Percentiles rank a stretch among this genome's conserved stretches.
phyloP scores from a whole-genome alignment of 2,113 vertebrate species.

The Pagrus major region DNA sequence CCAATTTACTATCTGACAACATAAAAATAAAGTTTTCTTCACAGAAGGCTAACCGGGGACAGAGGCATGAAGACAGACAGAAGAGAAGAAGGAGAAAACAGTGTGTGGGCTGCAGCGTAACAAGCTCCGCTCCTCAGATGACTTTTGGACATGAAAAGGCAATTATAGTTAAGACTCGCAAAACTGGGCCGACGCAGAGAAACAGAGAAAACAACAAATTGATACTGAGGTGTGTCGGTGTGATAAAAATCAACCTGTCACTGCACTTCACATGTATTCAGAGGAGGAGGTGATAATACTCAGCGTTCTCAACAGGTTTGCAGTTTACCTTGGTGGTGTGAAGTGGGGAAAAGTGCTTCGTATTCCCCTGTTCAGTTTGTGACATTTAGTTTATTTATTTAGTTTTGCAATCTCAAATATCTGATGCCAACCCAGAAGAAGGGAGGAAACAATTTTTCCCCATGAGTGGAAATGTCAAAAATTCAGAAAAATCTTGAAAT shows the following conservation, averaged over 20 bases:
- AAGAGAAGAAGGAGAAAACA: conserved; percentile 2
- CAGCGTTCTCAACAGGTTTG: neutral
- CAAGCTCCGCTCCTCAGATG: conserved; percentile 10
- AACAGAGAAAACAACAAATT: neutral
- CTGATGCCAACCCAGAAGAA: too few species aligned
- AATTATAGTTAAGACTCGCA: conserved; percentile 29
- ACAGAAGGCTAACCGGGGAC: neutral
- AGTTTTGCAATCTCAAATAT: too few species aligned
- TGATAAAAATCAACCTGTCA: neutral
- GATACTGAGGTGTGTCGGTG: neutral
- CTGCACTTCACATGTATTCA: neutral
- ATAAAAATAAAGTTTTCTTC: neutral
- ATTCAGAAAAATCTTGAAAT: too few species aligned
- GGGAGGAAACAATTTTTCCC: too few species aligned
- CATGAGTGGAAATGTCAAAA: too few species aligned
- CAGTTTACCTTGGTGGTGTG: neutral
- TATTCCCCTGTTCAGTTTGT: neutral
- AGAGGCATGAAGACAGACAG: conserved; percentile 8
- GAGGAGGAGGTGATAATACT: neutral
- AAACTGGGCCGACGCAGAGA: neutral
- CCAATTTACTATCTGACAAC: conserved; percentile 21
- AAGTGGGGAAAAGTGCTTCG: neutral
- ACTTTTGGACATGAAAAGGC: conserved; percentile 16
- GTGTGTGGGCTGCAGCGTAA: conserved; percentile 3
- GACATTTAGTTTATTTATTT: too few species aligned